These are phyloP conservation scores for Octopus bimaculoides DNA, from an alignment of 1,140 invertebrate species.

Conservation along the genomic window DNA sequence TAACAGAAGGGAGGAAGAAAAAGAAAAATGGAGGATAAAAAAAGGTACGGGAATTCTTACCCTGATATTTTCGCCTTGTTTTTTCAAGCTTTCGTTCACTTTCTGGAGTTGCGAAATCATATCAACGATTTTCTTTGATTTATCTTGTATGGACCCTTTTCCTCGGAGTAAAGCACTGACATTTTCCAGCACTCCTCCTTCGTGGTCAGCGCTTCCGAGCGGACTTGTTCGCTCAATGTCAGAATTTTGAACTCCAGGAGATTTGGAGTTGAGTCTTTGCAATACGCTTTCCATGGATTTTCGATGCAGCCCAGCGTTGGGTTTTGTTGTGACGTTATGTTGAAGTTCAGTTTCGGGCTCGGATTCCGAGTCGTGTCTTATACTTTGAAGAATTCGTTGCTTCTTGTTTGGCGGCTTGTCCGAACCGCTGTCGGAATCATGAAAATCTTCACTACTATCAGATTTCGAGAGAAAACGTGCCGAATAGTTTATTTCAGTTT, in stretches of 20 bases:
- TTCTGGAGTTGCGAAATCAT: constrained; percentile 80
- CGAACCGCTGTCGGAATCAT: constrained; percentile 40
- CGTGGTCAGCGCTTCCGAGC: not conserved
- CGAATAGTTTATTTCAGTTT: constrained; percentile 25
- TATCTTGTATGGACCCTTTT: constrained; percentile 39
- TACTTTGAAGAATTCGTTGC: constrained; percentile 41
- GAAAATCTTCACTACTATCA: constrained; percentile 29
- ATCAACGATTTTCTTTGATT: constrained; percentile 73
- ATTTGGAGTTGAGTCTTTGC: constrained; percentile 36
- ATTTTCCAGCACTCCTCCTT: constrained; percentile 34
- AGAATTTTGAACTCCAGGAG: constrained; percentile 21
- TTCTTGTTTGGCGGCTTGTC: constrained; percentile 40
- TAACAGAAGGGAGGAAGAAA: not conserved
- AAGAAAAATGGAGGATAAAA: not conserved
- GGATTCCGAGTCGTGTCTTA: constrained; percentile 49
- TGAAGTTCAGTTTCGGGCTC: constrained; percentile 66
- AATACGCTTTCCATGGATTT: constrained; percentile 64
- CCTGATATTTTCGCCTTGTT: constrained; percentile 57
- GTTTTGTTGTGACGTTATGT: constrained; percentile 26
- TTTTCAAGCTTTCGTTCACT: constrained; percentile 73
- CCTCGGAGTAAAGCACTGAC: constrained; percentile 43
- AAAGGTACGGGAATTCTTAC: not conserved
- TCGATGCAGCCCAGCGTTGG: constrained; percentile 59
- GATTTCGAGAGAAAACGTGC: constrained; percentile 33
- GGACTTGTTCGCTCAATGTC: constrained; percentile 17